Evolutionary conservation across 2,113 vertebrate species (phyloP), one percentile per base, ranked within the genome.

Genomic region (Seriola quinqueradiata): DNA sequence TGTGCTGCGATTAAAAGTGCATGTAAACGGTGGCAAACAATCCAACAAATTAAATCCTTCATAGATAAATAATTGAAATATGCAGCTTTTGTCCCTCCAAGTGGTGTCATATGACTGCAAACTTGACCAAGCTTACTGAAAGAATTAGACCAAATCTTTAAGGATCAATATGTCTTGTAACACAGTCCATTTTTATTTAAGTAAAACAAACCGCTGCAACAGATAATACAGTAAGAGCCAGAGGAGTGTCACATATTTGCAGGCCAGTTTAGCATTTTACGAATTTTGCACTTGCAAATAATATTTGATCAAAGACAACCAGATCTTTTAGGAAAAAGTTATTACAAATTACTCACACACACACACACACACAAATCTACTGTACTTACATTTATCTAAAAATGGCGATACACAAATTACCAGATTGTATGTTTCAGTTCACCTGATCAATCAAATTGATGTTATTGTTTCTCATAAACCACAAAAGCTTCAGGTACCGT

Each of bases 401-500:
- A 21, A 21, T 4, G 7, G 9, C 0, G 23, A 59, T 8, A 32
- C 7, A 71, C 42, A 67, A 59, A 71, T 69, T 5, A 8, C 21
- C 8, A 16, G 16, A 32, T 73, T 84, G 70, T 64, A 8, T 21
- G 8, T 57, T 55, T 23, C 13, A 28, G 65, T 60, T 74, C 69
- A 64, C 69, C 4, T 54, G 46, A 63, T 58, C 19, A 34, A 71
- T 75, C 78, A 82, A 87, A 89, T 83, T 79, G 61, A 63, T 79
- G 84, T 78, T 91, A 59, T 81, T 85, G 77, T 82, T 78, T 2
- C 70, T 67, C 34, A 46, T 48, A 74, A 54, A 73, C 44, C 65
- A 79, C 84, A 85, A 87, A 72, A 79, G 77, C 8, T 42, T 87
- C 79, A 76, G 69, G 57, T 64, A 4, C 64, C 19, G 65, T 32